Percentiles rank a stretch among this genome's conserved stretches.
Conservation (phyloP, 1,140 invertebrate genomes). For the Tribolium madens region DNA sequence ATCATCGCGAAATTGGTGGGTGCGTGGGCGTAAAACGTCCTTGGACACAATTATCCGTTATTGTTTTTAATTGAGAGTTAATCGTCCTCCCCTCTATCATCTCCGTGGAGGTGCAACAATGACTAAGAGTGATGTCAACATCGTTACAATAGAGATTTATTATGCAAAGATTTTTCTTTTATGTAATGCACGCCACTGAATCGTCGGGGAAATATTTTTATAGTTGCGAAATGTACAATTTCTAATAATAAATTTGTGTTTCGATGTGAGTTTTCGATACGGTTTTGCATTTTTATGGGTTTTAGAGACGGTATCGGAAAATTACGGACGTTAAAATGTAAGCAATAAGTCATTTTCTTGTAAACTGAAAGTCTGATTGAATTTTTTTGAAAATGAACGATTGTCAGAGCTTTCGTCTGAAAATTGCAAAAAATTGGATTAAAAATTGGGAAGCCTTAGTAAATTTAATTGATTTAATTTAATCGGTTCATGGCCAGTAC, state of each 20-base stretch:
- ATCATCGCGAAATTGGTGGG: neutral
- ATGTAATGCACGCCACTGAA: neutral
- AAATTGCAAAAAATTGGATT: no score
- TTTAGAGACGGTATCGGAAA: neutral
- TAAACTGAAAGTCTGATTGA: neutral
- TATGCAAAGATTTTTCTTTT: slow-evolving; percentile 12
- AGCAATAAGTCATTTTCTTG: no score
- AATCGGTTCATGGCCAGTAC: neutral
- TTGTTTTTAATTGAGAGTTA: slow-evolving; percentile 41
- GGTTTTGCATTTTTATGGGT: slow-evolving; percentile 16
- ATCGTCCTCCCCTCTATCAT: slow-evolving; percentile 1
- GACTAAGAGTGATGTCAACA: neutral
- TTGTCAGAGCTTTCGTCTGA: no score
- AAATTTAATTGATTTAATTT: neutral
- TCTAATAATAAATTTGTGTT: slow-evolving; percentile 29
- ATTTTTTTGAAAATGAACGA: no score
- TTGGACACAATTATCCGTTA: slow-evolving; percentile 38
- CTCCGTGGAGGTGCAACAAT: slow-evolving; percentile 12
- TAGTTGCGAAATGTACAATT: slow-evolving; percentile 14
- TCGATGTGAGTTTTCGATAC: neutral
- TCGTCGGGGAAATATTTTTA: slow-evolving; percentile 1
- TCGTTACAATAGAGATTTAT: neutral
- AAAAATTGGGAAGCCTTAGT: no score
- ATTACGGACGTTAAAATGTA: neutral
- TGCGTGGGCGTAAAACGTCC: slow-evolving; percentile 32